Percentiles rank a stretch among this genome's conserved stretches.
Evolutionary conservation across 1,140 invertebrate genomes (phyloP).

Genomic region (Caenorhabditis inopinata): DNA sequence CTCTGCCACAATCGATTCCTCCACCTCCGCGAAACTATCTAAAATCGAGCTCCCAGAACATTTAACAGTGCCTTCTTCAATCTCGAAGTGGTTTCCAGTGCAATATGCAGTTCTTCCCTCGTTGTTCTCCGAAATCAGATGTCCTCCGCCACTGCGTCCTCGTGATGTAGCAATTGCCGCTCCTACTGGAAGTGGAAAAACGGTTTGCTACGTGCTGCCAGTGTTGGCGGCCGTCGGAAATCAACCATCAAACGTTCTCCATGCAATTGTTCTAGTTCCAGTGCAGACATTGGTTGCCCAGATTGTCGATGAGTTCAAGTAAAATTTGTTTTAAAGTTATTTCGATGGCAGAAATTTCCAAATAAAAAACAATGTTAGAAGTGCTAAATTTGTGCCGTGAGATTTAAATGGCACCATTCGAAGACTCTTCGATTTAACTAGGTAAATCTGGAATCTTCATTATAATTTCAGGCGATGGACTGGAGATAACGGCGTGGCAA

Average conservation of each 20-base stretch:
- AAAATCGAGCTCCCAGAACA: conserved; percentile 10
- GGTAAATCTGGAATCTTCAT: too few species aligned
- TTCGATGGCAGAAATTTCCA: too few species aligned
- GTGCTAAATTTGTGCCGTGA: too few species aligned
- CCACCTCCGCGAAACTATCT: neutral
- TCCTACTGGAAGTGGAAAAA: conserved; percentile 94
- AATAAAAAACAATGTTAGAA: too few species aligned
- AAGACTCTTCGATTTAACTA: too few species aligned
- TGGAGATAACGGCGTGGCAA: conserved; percentile 42
- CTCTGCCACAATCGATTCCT: conserved; percentile 11
- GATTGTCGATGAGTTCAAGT: conserved; percentile 70
- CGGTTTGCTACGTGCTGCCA: conserved; percentile 87
- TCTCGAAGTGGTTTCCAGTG: conserved; percentile 41
- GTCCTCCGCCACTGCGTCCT: conserved; percentile 66
- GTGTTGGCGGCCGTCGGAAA: conserved; percentile 75
- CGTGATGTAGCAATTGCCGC: conserved; percentile 93
- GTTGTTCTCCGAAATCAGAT: conserved; percentile 7
- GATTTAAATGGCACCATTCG: too few species aligned
- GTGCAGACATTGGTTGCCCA: conserved; percentile 89
- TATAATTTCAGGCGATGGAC: conserved; percentile 68
- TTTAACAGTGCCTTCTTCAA: neutral
- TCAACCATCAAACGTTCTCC: conserved; percentile 71
- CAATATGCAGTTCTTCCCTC: conserved; percentile 41
- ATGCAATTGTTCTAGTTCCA: conserved; percentile 84
- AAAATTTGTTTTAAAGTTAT: too few species aligned